phyloP scores from a whole-genome alignment of 2,113 vertebrate species.

The Tor tambroides region DNA sequence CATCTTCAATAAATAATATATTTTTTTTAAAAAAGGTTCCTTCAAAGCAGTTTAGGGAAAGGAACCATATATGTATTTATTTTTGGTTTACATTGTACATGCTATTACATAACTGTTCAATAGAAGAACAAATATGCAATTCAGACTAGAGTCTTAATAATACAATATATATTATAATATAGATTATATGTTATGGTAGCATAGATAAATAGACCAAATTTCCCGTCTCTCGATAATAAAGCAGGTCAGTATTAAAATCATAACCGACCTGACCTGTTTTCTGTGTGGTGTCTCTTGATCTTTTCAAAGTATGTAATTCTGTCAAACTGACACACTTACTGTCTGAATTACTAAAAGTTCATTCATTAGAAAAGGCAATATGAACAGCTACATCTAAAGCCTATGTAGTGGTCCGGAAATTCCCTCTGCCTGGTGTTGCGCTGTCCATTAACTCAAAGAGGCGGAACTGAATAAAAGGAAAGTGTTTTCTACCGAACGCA shows the following conservation, averaged over 20 bases:
- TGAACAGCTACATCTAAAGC: background rate
- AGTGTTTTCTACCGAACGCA: slow-evolving; percentile 47
- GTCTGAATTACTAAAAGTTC: background rate
- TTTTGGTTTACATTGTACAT: too few relatives aligned
- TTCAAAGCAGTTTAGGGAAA: background rate
- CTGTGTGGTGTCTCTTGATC: too few relatives aligned
- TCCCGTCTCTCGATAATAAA: background rate
- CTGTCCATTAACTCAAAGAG: background rate
- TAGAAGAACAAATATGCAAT: too few relatives aligned
- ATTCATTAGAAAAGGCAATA: background rate
- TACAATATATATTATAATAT: background rate
- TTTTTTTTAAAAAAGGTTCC: background rate
- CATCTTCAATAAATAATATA: too few relatives aligned
- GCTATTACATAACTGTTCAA: too few relatives aligned
- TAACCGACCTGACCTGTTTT: background rate
- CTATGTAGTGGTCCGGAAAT: background rate
- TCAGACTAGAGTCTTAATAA: too few relatives aligned
- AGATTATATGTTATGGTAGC: background rate
- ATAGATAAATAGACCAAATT: slow-evolving; percentile 8
- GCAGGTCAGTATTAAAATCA: background rate
- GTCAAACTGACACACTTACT: background rate
- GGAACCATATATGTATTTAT: too few relatives aligned
- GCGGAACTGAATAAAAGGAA: slow-evolving; percentile 59
- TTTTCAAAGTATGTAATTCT: background rate
- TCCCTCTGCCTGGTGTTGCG: background rate